These are phyloP conservation scores for Aricia artaxerxes DNA, from an alignment of 2,888 invertebrate genomes.

Conservation along the genomic window DNA sequence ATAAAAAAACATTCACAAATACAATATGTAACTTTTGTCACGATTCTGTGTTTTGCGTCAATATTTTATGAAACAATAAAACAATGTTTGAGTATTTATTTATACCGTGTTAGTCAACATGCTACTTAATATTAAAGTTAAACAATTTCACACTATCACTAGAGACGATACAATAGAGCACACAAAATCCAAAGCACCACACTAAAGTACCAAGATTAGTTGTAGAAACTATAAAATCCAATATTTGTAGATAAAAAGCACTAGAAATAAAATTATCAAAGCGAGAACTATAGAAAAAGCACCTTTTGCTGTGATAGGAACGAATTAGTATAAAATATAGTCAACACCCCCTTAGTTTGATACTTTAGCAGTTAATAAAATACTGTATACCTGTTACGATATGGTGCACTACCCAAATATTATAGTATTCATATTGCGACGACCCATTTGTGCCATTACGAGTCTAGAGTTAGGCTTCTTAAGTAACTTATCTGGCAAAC, in stretches of 20 bases:
- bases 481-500: slow-evolving; percentile 28
- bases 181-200: slow-evolving; percentile 7
- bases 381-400: slow-evolving; percentile 12
- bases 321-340: slow-evolving; percentile 17
- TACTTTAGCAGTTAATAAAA: slow-evolving; percentile 7
- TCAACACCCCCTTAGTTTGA: slow-evolving; percentile 1
- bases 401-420: slow-evolving; percentile 29
- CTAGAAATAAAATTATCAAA: neutral
- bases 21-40: neutral
- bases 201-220: slow-evolving; percentile 13
- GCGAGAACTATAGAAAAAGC: slow-evolving; percentile 11
- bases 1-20: neutral
- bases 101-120: slow-evolving; percentile 1
- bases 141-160: slow-evolving; percentile 9
- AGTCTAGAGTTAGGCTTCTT: slow-evolving; percentile 29
- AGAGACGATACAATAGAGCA: slow-evolving; percentile 10
- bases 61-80: slow-evolving; percentile 15
- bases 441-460: slow-evolving; percentile 25
- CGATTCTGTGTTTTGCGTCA: slow-evolving; percentile 3
- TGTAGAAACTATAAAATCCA: neutral
- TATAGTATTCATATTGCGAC: slow-evolving; percentile 28
- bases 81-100: slow-evolving; percentile 15
- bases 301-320: slow-evolving; percentile 22
- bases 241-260: neutral
- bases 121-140: neutral